Conservation (phyloP, 1,140 invertebrate genomes). For the Camponotus floridanus region DNA sequence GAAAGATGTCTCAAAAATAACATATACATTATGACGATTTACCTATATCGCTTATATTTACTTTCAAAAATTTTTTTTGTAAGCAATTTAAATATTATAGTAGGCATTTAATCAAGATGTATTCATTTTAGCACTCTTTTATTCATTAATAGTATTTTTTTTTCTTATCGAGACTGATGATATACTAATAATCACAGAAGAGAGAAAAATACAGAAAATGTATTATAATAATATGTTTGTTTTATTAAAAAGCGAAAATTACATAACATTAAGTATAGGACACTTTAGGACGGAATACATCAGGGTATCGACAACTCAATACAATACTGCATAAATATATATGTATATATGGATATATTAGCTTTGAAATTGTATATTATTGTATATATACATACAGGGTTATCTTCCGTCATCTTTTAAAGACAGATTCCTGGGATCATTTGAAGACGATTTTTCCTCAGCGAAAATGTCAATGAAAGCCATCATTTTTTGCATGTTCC, state of each 20-base stretch:
- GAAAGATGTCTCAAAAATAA: not conserved
- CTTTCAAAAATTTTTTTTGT: not conserved
- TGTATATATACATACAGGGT: conserved; percentile 18
- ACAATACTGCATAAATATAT: conserved; percentile 62
- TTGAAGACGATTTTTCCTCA: too few species aligned
- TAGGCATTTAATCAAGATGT: conserved; percentile 18
- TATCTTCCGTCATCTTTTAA: too few species aligned
- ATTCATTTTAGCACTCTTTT: conserved; percentile 10
- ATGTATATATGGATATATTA: conserved; percentile 25
- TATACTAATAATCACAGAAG: conserved; percentile 9
- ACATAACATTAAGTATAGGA: conserved; percentile 68
- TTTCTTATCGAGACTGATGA: not conserved
- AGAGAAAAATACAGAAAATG: conserved; percentile 25
- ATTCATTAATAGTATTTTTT: not conserved
- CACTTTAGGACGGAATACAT: conserved; percentile 74
- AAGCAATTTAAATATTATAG: conserved; percentile 2
- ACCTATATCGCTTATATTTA: not conserved
- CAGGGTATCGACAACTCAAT: conserved; percentile 67
- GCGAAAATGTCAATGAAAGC: too few species aligned
- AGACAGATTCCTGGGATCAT: too few species aligned
- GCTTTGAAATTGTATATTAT: not conserved
- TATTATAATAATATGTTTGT: conserved; percentile 62
- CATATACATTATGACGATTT: not conserved
- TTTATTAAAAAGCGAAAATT: conserved; percentile 73
- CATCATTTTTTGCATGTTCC: too few species aligned